These are phyloP conservation scores for Cancer borealis DNA, from an alignment of 2,888 invertebrate genomes.

Conservation along the genomic window DNA sequence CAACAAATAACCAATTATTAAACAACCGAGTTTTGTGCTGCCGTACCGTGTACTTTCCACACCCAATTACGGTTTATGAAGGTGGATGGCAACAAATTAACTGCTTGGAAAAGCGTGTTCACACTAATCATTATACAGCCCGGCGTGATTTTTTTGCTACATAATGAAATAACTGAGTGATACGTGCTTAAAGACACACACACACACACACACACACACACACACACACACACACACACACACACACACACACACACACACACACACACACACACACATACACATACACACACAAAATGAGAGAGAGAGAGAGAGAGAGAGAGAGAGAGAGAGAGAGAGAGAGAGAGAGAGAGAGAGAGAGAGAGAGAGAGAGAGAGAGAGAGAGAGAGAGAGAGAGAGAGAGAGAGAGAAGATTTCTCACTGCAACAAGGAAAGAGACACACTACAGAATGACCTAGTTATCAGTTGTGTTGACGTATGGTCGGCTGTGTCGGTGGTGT, in stretches of 20 bases:
- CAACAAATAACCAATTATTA: background rate
- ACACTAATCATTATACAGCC: background rate
- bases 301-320: background rate
- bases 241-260: no score
- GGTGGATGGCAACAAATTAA: background rate
- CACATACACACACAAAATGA: no score
- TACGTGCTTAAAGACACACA: background rate
- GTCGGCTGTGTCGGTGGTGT: background rate
- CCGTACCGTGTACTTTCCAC: background rate
- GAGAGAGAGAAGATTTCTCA: background rate
- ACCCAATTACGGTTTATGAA: background rate
- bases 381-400: slow-evolving; percentile 35
- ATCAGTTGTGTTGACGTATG: background rate
- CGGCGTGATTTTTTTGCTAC: background rate
- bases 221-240: background rate
- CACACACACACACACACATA: no score
- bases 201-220: background rate
- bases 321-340: background rate
- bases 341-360: slow-evolving; percentile 8
- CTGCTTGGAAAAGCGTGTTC: background rate
- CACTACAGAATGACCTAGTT: background rate
- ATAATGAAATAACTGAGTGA: background rate
- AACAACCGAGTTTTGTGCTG: background rate
- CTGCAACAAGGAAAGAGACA: no score
- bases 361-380: background rate